Percentiles rank a stretch among this genome's conserved stretches.
Conservation (phyloP, 2,797 vertebrate species). For the Percopsis omiscomaycus region DNA sequence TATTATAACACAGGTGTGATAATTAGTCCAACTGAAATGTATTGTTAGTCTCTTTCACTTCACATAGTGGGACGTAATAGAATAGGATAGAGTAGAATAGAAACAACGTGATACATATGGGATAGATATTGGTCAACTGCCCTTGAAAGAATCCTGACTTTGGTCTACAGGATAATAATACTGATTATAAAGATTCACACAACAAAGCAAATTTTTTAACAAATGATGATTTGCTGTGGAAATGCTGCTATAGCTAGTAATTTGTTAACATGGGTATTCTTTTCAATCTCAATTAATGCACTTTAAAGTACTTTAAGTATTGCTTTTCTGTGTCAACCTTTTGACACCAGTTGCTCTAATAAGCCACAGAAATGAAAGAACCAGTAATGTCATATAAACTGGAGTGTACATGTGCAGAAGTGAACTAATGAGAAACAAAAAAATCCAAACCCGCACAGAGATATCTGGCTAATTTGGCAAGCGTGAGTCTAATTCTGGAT, state of each 20-base stretch:
- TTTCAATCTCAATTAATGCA: too few relatives aligned
- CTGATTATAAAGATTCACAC: too few relatives aligned
- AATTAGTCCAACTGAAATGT: too few relatives aligned
- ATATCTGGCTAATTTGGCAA: constrained; percentile 65
- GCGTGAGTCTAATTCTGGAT: constrained; percentile 74
- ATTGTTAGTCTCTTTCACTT: not conserved
- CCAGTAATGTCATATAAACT: not conserved
- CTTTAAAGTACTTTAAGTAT: not conserved
- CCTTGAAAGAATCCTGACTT: not conserved
- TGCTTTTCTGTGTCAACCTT: constrained; percentile 11
- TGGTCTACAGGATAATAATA: not conserved
- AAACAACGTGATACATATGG: not conserved
- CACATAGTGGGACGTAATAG: not conserved
- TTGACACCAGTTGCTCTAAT: constrained; percentile 10
- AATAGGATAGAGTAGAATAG: not conserved
- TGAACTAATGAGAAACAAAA: constrained; percentile 6
- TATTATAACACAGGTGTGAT: too few relatives aligned
- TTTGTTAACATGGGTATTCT: too few relatives aligned
- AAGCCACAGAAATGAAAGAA: constrained; percentile 4
- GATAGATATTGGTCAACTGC: not conserved
- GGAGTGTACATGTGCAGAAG: too few relatives aligned
- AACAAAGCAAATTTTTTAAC: constrained; percentile 5
- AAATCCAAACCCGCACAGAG: constrained; percentile 55
- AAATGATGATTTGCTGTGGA: constrained; percentile 7
- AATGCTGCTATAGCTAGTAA: too few relatives aligned